Evolutionary conservation across 2,797 vertebrate genomes (phyloP).

Genomic region (Botia kubotai): DNA sequence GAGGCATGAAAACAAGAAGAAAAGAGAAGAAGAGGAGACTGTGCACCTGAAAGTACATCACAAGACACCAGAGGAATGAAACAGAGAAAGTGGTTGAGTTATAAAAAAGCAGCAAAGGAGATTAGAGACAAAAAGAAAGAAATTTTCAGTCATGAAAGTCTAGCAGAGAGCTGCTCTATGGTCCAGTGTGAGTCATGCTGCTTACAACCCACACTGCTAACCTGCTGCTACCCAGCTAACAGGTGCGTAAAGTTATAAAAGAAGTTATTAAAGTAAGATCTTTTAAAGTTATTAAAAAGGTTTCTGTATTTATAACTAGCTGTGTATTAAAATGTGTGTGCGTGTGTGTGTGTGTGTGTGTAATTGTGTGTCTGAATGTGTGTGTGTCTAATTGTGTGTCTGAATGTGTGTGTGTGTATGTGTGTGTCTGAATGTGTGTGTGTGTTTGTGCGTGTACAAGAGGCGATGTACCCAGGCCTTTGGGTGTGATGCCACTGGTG

Average conservation of each 20-base stretch:
- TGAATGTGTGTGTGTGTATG: constrained; percentile 6
- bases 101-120: background rate
- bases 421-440: constrained; percentile 3
- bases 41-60: constrained; percentile 13
- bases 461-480: constrained; percentile 92
- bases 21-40: background rate
- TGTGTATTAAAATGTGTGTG: background rate
- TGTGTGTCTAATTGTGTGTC: constrained; percentile 27
- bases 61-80: constrained; percentile 43
- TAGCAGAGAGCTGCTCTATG: background rate
- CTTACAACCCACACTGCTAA: constrained; percentile 6
- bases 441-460: constrained; percentile 43
- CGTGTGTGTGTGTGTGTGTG: constrained; percentile 16
- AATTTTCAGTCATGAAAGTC: constrained; percentile 8
- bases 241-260: too few relatives aligned
- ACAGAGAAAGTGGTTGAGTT: background rate
- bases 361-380: too few relatives aligned
- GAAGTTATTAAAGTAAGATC: too few relatives aligned
- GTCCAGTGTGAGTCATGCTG: background rate
- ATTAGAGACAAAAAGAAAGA: background rate
- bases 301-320: background rate
- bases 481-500: constrained; percentile 86
- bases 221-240: background rate
- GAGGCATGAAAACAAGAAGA: background rate
- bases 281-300: too few relatives aligned